Evolutionary conservation across 2,888 invertebrate species (phyloP), one percentile per base, ranked within the genome.

Genomic region (Sarcophaga rosellei): DNA sequence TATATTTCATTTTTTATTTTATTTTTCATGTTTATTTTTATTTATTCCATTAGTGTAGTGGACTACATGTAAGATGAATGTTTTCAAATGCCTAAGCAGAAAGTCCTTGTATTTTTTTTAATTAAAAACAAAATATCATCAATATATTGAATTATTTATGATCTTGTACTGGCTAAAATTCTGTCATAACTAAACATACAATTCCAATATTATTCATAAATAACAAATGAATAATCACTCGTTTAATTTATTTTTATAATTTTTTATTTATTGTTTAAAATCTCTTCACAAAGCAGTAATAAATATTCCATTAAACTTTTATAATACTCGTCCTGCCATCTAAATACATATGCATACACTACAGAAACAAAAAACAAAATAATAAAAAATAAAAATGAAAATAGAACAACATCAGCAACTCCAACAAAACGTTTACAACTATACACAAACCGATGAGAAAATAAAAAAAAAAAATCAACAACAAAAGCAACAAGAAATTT

Each of bases 231-330:
- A 61, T 47, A 63, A 79, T 21, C 53, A 63, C 47, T 35, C 35
- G 35, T 72, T 65, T 65, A 44, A 72, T 65, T 62, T 79, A 53
- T 69, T 79, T 63, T 63, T 72, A 47, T 72, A 53, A 53, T 45
- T 45, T 68, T 63, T 72, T 80, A 65, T 73, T 73, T 66, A 61
- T 72, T 72, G 35, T 70, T 57, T 25, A 23, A 72, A 82, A 82
- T 77, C 72, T 73, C 66, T 77, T 44, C 73, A 45, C 63, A 63
- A 69, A 74, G 63, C 63, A 74, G 53, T 69, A 74, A 83, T 83
- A 83, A 78, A 83, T 83, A 78, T 78, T 83, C 78, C 68, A 83
- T 78, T 83, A 78, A 83, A 83, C 63, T 78, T 83, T 78, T 69
- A 78, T 78, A 78, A 74, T 77, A 61, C 72, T 61, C 47, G 76